A percentile compares a stretch with the other conserved stretches of the same genome.
These are phyloP conservation scores for Eupithecia subfuscata DNA, from an alignment of 2,888 invertebrate species.

Conservation along the genomic window DNA sequence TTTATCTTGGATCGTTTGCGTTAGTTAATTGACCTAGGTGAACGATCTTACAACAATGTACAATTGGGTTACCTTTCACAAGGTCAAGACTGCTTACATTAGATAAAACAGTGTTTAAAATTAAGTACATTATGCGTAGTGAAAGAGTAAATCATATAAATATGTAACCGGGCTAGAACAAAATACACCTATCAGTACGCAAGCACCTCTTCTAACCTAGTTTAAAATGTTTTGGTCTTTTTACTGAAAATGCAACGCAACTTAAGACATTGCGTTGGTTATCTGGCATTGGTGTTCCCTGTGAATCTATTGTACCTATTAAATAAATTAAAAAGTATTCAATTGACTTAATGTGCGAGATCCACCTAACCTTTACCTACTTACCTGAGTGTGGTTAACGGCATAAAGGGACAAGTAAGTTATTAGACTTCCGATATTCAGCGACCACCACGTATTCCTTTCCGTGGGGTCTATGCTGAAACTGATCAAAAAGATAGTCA, in stretches of 20 bases:
- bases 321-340: background rate
- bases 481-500: slow-evolving; percentile 70
- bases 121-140: background rate
- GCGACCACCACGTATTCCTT: slow-evolving; percentile 92
- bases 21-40: background rate
- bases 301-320: too few relatives aligned
- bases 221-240: background rate
- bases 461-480: slow-evolving; percentile 91
- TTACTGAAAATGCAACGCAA: background rate
- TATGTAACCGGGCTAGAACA: background rate
- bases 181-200: background rate
- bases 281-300: too few relatives aligned
- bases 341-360: background rate
- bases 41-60: background rate
- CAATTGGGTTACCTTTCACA: background rate
- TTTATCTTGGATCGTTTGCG: background rate
- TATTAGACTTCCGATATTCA: slow-evolving; percentile 91
- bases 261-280: background rate
- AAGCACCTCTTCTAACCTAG: background rate
- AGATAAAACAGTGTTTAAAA: background rate
- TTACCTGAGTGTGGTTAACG: slow-evolving; percentile 91
- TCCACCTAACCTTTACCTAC: slow-evolving; percentile 41
- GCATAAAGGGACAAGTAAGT: slow-evolving; percentile 93
- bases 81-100: background rate
- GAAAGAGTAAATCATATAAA: background rate